Conservation (phyloP, 2,113 vertebrate species). For the Neopipo cinnamomea region DNA sequence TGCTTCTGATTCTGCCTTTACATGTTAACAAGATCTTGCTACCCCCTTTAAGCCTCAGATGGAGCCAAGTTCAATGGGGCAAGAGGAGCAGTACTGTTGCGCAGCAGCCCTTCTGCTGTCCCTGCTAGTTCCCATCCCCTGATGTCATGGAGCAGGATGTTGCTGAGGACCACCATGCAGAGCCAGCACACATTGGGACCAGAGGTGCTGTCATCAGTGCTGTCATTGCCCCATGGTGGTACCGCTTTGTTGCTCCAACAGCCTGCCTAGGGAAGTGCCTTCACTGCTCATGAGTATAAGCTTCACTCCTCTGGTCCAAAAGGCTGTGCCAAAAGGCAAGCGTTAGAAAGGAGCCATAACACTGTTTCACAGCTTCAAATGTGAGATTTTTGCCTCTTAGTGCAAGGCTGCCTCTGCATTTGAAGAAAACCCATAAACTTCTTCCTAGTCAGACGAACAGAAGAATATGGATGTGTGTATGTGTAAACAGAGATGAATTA, state of each 20-base stretch:
- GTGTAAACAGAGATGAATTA: neutral
- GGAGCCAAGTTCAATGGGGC: neutral
- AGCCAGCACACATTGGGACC: fast-evolving
- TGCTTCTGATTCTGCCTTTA: neutral
- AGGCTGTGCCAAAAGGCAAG: neutral
- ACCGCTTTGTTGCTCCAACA: neutral
- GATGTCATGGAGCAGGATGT: fast-evolving
- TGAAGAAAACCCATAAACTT: neutral
- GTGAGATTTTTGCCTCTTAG: neutral
- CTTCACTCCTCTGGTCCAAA: neutral
- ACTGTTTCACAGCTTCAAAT: neutral
- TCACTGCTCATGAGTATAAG: fast-evolving
- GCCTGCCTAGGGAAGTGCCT: neutral
- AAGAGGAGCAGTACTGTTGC: neutral
- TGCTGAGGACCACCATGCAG: neutral
- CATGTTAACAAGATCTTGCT: fast-evolving
- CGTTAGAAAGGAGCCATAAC: neutral
- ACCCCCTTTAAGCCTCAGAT: neutral
- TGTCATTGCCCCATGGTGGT: fast-evolving
- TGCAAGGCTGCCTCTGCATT: neutral
- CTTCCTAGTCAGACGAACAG: neutral
- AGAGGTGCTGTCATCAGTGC: neutral
- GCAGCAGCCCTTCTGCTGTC: neutral
- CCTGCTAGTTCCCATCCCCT: neutral
- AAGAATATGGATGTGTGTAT: fast-evolving